phyloP scores from a whole-genome alignment of 1,140 invertebrate species.

The Philopotamus ludificatus region DNA sequence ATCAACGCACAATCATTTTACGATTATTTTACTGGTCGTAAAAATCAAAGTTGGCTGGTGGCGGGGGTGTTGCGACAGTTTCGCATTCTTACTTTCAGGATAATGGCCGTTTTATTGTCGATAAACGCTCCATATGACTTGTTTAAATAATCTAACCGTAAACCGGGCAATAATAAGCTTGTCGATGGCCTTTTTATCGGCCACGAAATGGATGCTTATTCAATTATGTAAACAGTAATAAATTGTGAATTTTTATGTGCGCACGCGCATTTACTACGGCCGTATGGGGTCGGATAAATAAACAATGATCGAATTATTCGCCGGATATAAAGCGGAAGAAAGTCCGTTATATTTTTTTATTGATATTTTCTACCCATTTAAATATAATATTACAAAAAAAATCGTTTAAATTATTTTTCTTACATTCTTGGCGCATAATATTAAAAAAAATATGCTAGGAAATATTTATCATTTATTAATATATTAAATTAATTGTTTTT shows the following conservation, averaged over 20 bases:
- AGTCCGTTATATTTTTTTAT: too few species aligned
- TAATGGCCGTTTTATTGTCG: conserved; percentile 38
- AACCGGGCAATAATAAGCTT: conserved; percentile 25
- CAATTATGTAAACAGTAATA: neutral
- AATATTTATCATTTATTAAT: too few species aligned
- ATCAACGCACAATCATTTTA: conserved; percentile 43
- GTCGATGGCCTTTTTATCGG: conserved; percentile 22
- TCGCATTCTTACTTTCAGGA: conserved; percentile 39
- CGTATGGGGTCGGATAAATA: too few species aligned
- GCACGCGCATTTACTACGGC: too few species aligned
- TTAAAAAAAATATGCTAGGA: too few species aligned
- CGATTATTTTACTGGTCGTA: conserved; percentile 42
- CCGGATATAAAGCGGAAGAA: too few species aligned
- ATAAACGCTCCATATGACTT: conserved; percentile 39
- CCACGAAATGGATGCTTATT: conserved; percentile 5
- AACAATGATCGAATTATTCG: too few species aligned
- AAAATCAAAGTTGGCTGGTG: conserved; percentile 39
- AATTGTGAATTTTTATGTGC: neutral
- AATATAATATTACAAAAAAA: too few species aligned
- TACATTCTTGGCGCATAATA: too few species aligned
- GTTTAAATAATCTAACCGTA: conserved; percentile 34
- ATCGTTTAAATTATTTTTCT: too few species aligned
- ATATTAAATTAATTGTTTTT: too few species aligned
- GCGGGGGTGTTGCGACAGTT: conserved; percentile 32
- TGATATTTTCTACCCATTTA: too few species aligned